Conservation (phyloP, 2,888 invertebrate genomes). For the Selenia dentaria region DNA sequence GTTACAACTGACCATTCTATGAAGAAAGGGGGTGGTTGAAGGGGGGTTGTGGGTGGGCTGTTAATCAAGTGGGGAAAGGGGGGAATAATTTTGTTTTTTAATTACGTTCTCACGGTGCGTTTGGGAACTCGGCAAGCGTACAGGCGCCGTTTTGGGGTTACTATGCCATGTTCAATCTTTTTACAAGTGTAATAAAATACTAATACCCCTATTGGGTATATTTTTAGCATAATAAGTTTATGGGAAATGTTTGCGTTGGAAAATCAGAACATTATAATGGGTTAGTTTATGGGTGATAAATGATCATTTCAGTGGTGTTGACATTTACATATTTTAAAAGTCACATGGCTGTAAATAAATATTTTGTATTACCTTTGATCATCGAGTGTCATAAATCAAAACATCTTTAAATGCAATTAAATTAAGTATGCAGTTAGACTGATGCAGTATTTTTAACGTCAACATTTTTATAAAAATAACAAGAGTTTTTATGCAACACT, state of each 20-base stretch:
- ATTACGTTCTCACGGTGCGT: constrained; percentile 72
- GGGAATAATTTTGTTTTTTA: constrained; percentile 82
- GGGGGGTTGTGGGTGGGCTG: constrained; percentile 48
- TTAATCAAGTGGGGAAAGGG: constrained; percentile 62
- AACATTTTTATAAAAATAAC: too few species aligned
- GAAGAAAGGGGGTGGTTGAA: constrained; percentile 65
- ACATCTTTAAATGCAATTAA: too few species aligned
- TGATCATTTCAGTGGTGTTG: too few species aligned
- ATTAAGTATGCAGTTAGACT: too few species aligned
- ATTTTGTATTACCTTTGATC: too few species aligned
- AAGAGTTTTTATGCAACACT: too few species aligned
- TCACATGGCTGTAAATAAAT: too few species aligned
- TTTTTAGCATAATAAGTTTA: constrained; percentile 22
- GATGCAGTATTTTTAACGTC: too few species aligned
- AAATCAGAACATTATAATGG: too few species aligned
- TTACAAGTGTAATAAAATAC: constrained; percentile 14
- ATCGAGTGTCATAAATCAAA: too few species aligned
- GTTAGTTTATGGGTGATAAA: too few species aligned
- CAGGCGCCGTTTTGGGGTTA: constrained; percentile 33
- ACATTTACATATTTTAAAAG: too few species aligned
- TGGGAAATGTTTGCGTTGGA: constrained; percentile 4
- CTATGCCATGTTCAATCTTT: constrained; percentile 34
- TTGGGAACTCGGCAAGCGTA: constrained; percentile 45
- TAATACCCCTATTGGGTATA: constrained; percentile 14
- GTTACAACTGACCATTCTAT: constrained; percentile 75